Evolutionary conservation across 2,113 vertebrate species (phyloP), one percentile per base, ranked within the genome.

Genomic region (Collichthys lucidus): DNA sequence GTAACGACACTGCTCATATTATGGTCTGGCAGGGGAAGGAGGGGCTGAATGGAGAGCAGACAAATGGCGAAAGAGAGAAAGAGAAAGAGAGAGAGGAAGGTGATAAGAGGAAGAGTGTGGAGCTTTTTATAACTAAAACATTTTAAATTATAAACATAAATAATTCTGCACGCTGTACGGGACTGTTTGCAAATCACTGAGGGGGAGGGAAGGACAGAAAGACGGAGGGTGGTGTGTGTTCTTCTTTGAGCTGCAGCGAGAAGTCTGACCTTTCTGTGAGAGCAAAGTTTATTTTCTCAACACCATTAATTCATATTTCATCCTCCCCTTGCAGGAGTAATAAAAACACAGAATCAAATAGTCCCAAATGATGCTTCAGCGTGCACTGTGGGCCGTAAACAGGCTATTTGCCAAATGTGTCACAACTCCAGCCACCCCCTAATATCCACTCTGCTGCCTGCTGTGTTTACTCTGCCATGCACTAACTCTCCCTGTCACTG

Each of bases 21-120:
- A 80, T 68, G 78, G 77, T 74, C 68, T 67, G 86, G 7, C 24
- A 26, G 11, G 17, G 55, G 42, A 55, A 11, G 31, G 12, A 42
- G 11, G 63, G 24, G 29, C 19, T 1, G n/a, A 40, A 12, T 14
- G 11, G 0, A 26, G 44, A 49, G 47, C 57, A 15, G 17, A 0
- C 4, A 69, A 16, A 71, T 0, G 8, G 35, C 7, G 9, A 9
- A 40, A 20, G n/a, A 53, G 10, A 42, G 14, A 7, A 24, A 24
- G 40, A 17, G 19, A 19, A n/a, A 2, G 11, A 52, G 29, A 52
- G 50, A 16, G n/a, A 62, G 16, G n/a, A n/a, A n/a, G n/a, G n/a
- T n/a, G n/a, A n/a, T n/a, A n/a, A n/a, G n/a, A n/a, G n/a, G 19
- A 68, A 40, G 44, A 14, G 42, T 64, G 7, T 49, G 7, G 4